Evolutionary conservation across 2,113 vertebrate species (phyloP), one percentile per base, ranked within the genome.

Genomic region (Ornithorhynchus anatinus): DNA sequence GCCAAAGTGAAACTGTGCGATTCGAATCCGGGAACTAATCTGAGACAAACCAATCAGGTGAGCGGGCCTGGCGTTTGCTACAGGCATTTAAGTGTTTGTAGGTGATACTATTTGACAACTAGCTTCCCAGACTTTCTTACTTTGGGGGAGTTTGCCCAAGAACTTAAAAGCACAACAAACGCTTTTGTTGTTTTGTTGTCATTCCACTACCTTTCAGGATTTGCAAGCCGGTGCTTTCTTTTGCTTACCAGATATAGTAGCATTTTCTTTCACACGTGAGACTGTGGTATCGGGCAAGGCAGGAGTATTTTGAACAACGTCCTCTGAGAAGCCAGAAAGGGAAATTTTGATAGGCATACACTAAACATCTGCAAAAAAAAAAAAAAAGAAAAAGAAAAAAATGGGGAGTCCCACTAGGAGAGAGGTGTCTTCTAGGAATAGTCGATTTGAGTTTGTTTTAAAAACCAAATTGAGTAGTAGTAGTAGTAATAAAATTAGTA

Each of bases 21-120:
- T 79, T 76, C 27, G 50, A 77, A 69, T 48, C 69, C 20, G 72
- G 79, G 84, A 70, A 79, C 82, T 50, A 50, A 25, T 23, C 72
- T 20, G 6, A 57, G 60, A 53, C n/a, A 56, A 77, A 84, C 77
- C 2, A 77, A 85, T 75, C 72, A 70, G 58, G 62, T 79, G 79
- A 79, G 76, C 54, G 16, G 68, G 78, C 22, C 51, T 53, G 9
- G 2, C 62, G 77, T 64, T 73, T 31, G 9, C 56, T 27, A 25
- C 47, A 40, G 33, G 50, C 20, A 16, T 50, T 52, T 69, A 61
- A 25, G 76, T 22, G 20, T 77, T 53, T 70, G 72, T 70, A 63
- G 60, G 75, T 51, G 72, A 76, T 22, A 16, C 73, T 68, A 39
- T 66, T 69, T 54, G 77, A 67, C 70, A 70, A 63, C 3, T 45